Percentiles rank a stretch among this genome's conserved stretches.
Evolutionary conservation across 2,113 vertebrate species (phyloP).

Genomic region (Gopherus flavomarginatus): DNA sequence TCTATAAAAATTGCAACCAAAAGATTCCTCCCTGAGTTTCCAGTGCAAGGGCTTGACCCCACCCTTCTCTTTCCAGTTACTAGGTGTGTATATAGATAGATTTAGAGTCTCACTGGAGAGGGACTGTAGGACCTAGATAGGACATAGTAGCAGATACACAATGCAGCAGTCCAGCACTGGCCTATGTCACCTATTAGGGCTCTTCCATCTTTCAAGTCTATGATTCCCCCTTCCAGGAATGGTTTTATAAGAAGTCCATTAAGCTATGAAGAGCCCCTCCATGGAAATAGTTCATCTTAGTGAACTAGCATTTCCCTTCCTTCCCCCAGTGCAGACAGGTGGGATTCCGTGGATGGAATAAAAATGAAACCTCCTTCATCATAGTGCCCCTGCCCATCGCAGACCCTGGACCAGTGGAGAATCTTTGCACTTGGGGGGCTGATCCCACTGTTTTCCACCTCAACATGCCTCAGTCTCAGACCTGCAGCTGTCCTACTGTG

Average conservation of each 20-base stretch:
- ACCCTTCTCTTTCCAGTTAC: background rate
- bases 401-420: background rate
- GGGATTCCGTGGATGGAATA: background rate
- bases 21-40: background rate
- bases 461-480: background rate
- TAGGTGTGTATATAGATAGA: accelerated
- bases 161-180: background rate
- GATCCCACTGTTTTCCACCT: background rate
- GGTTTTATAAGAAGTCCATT: background rate
- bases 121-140: background rate
- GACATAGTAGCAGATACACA: background rate
- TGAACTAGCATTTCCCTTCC: background rate
- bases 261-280: background rate
- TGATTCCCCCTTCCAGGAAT: background rate
- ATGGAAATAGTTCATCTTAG: background rate
- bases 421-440: background rate
- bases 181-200: background rate
- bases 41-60: background rate
- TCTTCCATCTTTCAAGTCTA: background rate
- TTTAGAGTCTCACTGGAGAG: background rate
- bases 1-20: background rate
- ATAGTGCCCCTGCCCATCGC: background rate
- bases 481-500: background rate
- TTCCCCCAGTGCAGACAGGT: background rate
- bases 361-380: background rate